phyloP scores from a whole-genome alignment of 2,113 vertebrate species.

The Melanostigma gelatinosum region DNA sequence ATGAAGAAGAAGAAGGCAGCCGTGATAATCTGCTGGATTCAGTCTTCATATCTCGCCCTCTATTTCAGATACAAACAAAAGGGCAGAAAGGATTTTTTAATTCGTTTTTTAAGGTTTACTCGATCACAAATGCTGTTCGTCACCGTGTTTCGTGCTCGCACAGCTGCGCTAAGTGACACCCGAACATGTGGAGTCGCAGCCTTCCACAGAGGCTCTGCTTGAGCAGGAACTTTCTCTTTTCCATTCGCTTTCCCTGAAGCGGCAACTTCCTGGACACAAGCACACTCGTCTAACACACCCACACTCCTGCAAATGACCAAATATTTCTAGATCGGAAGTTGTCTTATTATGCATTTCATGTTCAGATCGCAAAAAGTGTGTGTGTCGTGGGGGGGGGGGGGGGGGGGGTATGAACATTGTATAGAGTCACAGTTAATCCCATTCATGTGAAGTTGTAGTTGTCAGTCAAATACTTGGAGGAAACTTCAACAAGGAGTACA shows the following conservation, averaged over 20 bases:
- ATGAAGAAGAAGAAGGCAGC: slow-evolving; percentile 26
- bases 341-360: slow-evolving; percentile 47
- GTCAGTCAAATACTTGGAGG: slow-evolving; percentile 11
- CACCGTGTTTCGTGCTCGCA: slow-evolving; percentile 33
- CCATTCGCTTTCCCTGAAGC: neutral
- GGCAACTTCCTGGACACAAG: slow-evolving; percentile 36
- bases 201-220: neutral
- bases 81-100: neutral
- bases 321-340: slow-evolving; percentile 51
- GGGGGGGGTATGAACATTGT: slow-evolving; percentile 14
- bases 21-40: slow-evolving; percentile 7
- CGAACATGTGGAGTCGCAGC: neutral
- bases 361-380: slow-evolving; percentile 19
- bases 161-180: slow-evolving; percentile 22
- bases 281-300: slow-evolving; percentile 36
- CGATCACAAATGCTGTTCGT: slow-evolving; percentile 60
- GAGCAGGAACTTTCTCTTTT: neutral
- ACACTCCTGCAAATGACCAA: slow-evolving; percentile 62
- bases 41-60: neutral
- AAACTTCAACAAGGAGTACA: neutral
- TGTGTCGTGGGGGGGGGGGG: too few species aligned
- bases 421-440: slow-evolving; percentile 32
- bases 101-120: slow-evolving; percentile 29
- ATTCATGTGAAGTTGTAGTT: slow-evolving; percentile 22
- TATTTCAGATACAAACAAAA: neutral